Conservation (phyloP, 2,797 vertebrate genomes). For the Phrynocephalus guinanensis region DNA sequence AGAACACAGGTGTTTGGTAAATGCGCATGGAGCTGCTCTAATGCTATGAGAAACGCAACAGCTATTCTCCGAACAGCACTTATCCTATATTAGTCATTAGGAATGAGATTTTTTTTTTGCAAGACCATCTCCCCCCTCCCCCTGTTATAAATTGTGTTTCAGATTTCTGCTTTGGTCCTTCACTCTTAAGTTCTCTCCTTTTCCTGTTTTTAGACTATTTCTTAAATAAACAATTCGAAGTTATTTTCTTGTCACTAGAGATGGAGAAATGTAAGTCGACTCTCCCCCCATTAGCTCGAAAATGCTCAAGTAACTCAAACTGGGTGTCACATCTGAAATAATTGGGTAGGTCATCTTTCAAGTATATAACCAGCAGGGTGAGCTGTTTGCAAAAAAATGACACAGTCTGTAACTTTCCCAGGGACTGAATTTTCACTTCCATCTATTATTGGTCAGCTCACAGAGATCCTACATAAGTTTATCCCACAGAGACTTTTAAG, state of each 20-base stretch:
- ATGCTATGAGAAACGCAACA: constrained; percentile 54
- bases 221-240: constrained; percentile 68
- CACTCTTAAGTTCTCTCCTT: constrained; percentile 24
- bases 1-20: constrained; percentile 59
- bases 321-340: constrained; percentile 56
- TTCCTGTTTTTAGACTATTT: constrained; percentile 67
- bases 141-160: constrained; percentile 64
- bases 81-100: constrained; percentile 58
- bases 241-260: constrained; percentile 70
- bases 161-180: constrained; percentile 61
- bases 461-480: background rate
- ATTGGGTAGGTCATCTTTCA: constrained; percentile 49
- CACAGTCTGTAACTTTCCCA: background rate
- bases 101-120: constrained; percentile 47
- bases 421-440: background rate
- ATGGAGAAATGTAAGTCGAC: constrained; percentile 59
- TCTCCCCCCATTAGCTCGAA: constrained; percentile 59
- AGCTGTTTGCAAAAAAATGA: constrained; percentile 62
- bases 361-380: constrained; percentile 56
- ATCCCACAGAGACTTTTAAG: background rate
- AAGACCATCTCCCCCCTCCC: constrained; percentile 51
- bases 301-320: constrained; percentile 65
- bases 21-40: constrained; percentile 54
- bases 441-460: background rate
- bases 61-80: constrained; percentile 63